Base-by-base conservation (phyloP, 1,140 invertebrate species). In the Euura saliciscinereae region DNA sequence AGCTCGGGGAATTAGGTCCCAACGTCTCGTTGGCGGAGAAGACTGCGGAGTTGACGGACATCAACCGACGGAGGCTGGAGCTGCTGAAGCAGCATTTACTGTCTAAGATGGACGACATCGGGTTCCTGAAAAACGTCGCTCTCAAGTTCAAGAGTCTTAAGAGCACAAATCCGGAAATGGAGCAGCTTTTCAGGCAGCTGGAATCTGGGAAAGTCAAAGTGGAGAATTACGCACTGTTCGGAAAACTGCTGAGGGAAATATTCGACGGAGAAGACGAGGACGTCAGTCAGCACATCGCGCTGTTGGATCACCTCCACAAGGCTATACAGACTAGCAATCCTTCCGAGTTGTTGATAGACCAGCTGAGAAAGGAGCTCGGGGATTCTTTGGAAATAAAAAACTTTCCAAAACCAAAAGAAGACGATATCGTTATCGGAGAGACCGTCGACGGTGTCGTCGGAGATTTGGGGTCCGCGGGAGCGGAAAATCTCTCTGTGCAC, bases 61-160 rank as follows among this genome's bases (percentile, higher is more conserved):
- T 74, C 43, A 79, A 74, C 70, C 79, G 77, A 28, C 68, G 78
- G 10, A 8, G 43, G 10, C 2, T 67, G 3, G 79, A 81, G 44
- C 28, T 78, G 7, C 73, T 80, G 3, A 80, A 80, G 72, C 78
- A 82, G 66, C 75, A 82, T 73, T 71, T 85, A n/a, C 72, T 80
- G 0, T 75, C 76, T 3, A 80, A 77, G 28, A 73, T 80, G 72
- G 77, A 80, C 44, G 66, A 64, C 45, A 75, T 75, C 51, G 73
- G 73, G 6, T 68, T 78, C 74, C 69, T 75, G 67, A 43, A 69
- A 44, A 77, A 75, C 43, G 8, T 76, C 11, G 71, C 68, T 11
- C 73, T 69, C 10, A 71, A 78, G 66, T 44, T 80, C 2, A 73
- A 80, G 42, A 65, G 13, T 66, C 73, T 77, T 11, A 75, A 74